phyloP scores from a whole-genome alignment of 2,888 invertebrate species.

The Pediacus dermestoides region DNA sequence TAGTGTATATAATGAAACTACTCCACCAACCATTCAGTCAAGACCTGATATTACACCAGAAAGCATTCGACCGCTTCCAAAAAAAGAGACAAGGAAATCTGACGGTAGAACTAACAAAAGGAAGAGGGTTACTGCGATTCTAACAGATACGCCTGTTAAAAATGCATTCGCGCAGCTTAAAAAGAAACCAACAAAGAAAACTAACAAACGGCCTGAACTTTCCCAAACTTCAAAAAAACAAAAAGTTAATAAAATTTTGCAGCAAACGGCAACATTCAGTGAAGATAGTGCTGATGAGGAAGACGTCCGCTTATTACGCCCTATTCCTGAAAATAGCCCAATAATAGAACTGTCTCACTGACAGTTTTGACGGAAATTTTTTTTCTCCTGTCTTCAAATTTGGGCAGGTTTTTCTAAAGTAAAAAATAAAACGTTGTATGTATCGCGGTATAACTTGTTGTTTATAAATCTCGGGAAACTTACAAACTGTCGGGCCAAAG shows the following conservation, averaged over 20 bases:
- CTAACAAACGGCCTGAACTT: background rate
- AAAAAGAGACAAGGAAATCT: constrained; percentile 10
- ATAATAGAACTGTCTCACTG: no score
- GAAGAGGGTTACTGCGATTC: constrained; percentile 12
- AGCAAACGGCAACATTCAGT: constrained; percentile 3
- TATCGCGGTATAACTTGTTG: no score
- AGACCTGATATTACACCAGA: constrained; percentile 11
- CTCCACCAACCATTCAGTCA: no score
- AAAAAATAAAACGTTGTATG: no score
- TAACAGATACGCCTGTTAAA: constrained; percentile 12
- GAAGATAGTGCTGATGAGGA: background rate
- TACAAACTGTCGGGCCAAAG: no score
- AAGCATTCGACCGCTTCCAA: constrained; percentile 10
- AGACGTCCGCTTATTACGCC: constrained; percentile 2
- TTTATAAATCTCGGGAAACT: no score
- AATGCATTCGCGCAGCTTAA: constrained; percentile 6
- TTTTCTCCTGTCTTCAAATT: no score
- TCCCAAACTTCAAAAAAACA: background rate
- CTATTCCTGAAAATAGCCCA: no score
- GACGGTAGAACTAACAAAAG: constrained; percentile 1
- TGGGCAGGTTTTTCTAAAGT: no score
- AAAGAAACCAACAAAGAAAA: constrained; percentile 11
- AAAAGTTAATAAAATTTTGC: background rate
- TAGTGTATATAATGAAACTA: no score
- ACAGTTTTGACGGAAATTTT: no score